These are phyloP conservation scores for Actias luna DNA, from an alignment of 2,888 invertebrate species.

Conservation along the genomic window DNA sequence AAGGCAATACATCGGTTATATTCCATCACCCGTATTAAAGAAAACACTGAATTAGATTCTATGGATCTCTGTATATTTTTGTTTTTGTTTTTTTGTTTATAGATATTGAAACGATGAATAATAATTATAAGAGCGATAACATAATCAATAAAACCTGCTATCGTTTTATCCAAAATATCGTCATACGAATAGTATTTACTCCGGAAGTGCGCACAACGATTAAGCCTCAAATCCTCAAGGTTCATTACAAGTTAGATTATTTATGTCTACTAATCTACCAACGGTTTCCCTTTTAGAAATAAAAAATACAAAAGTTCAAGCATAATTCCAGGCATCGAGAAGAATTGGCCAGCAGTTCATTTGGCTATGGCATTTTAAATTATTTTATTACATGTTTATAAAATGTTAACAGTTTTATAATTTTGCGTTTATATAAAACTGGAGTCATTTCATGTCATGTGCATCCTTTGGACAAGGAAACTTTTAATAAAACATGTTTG, in stretches of 20 bases:
- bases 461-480: no score
- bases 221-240: not conserved
- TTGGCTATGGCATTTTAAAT: no score
- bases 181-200: constrained; percentile 4
- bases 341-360: no score
- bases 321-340: no score
- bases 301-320: no score
- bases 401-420: no score
- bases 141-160: not conserved
- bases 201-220: constrained; percentile 2
- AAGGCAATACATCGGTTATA: not conserved
- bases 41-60: not conserved
- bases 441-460: no score
- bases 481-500: no score
- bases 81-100: not conserved
- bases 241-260: not conserved
- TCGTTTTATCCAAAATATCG: not conserved
- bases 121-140: not conserved
- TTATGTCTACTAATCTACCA: not conserved
- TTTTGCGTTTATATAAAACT: no score
- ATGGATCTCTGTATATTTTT: not conserved
- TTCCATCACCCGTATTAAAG: not conserved
- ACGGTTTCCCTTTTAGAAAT: no score
- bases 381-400: no score
- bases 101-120: not conserved